phyloP scores from a whole-genome alignment of 2,113 vertebrate species.

The Haemorhous mexicanus region DNA sequence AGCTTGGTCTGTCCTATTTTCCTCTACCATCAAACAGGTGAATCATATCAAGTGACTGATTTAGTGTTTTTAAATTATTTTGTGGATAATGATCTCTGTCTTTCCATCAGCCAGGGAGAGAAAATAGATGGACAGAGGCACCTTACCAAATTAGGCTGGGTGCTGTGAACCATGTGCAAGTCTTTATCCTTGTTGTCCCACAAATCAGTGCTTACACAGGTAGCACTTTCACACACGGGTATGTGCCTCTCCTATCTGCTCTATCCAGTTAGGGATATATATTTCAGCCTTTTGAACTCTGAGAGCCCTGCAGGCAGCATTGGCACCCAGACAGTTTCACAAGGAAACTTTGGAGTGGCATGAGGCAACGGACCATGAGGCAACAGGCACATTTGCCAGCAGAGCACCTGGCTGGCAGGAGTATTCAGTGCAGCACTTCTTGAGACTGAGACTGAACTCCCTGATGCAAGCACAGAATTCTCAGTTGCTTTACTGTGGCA shows the following conservation, averaged over 20 bases:
- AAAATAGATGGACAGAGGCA: neutral
- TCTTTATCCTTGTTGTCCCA: neutral
- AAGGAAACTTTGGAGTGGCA: neutral
- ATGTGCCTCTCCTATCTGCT: neutral
- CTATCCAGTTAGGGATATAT: neutral
- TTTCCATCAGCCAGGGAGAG: neutral
- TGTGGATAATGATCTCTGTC: neutral
- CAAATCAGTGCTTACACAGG: neutral
- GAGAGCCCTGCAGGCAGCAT: neutral
- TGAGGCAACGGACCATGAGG: neutral
- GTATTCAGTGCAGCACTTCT: neutral
- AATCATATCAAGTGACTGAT: neutral
- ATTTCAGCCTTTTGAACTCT: neutral
- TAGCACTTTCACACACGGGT: neutral
- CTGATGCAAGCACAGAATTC: neutral
- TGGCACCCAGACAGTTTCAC: neutral
- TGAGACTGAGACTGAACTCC: neutral
- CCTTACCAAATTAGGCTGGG: neutral
- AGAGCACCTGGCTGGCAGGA: neutral
- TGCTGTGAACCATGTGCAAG: neutral
- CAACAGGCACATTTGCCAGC: neutral
- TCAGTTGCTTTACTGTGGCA: neutral
- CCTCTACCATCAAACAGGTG: neutral
- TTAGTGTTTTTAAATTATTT: neutral
- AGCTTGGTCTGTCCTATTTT: neutral